Conservation (phyloP, 2,797 vertebrate genomes). For the Triplophysa yarkandensis region DNA sequence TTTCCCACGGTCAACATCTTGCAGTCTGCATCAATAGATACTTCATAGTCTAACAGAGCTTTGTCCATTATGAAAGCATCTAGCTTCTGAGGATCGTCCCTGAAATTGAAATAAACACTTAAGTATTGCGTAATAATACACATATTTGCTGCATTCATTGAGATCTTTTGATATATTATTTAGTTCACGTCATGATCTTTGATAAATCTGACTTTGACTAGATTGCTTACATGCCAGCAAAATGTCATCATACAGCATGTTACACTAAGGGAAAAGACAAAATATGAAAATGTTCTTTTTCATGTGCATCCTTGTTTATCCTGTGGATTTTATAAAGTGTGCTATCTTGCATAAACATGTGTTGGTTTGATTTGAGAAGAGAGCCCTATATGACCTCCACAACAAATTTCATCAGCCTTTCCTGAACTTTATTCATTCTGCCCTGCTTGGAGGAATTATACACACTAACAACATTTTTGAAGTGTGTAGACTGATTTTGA, state of each 20-base stretch:
- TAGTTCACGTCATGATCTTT: not conserved
- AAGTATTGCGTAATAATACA: not conserved
- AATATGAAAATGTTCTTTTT: not conserved
- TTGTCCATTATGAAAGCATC: constrained; percentile 99
- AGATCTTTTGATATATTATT: constrained; percentile 1
- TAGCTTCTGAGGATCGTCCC: constrained; percentile 92
- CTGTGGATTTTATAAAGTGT: constrained; percentile 13
- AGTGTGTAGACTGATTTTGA: constrained; percentile 37
- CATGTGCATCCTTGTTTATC: constrained; percentile 21
- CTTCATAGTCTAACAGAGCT: constrained; percentile 96
- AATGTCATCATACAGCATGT: not conserved
- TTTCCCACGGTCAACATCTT: constrained; percentile 96
- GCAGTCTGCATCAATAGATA: constrained; percentile 97
- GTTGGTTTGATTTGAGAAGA: constrained; percentile 28
- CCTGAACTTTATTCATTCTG: constrained; percentile 28
- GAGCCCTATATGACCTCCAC: constrained; percentile 6
- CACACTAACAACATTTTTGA: constrained; percentile 31
- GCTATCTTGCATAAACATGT: constrained; percentile 44
- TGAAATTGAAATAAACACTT: constrained; percentile 63
- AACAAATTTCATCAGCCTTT: constrained; percentile 22
- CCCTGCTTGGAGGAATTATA: constrained; percentile 42
- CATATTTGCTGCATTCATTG: constrained; percentile 11
- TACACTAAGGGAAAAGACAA: not conserved
- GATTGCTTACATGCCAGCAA: not conserved
- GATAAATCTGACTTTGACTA: not conserved